Percentiles rank a stretch among this genome's conserved stretches.
These are phyloP conservation scores for Nebria brevicollis DNA, from an alignment of 2,888 invertebrate genomes.

Conservation along the genomic window DNA sequence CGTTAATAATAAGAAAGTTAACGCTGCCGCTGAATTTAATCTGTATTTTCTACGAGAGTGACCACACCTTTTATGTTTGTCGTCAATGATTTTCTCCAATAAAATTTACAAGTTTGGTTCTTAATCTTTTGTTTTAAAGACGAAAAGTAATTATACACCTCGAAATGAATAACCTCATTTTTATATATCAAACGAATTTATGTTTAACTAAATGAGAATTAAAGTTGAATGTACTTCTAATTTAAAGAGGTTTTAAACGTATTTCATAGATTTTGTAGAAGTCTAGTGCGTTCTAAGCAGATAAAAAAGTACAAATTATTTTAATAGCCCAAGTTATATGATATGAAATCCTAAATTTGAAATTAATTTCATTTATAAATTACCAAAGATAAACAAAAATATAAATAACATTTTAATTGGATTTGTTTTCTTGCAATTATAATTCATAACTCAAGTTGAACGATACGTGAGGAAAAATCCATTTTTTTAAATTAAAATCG, in stretches of 20 bases:
- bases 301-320: slow-evolving; percentile 42
- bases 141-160: neutral
- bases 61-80: neutral
- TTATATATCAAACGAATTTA: neutral
- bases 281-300: slow-evolving; percentile 37
- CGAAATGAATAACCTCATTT: neutral
- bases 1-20: too few species aligned
- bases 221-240: slow-evolving; percentile 30
- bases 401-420: neutral
- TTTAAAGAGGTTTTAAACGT: slow-evolving; percentile 27
- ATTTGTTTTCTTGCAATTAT: neutral
- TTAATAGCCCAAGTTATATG: slow-evolving; percentile 31
- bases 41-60: neutral
- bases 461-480: neutral
- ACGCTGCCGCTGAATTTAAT: too few species aligned
- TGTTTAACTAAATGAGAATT: slow-evolving; percentile 21
- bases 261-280: slow-evolving; percentile 17
- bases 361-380: neutral
- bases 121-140: neutral
- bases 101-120: neutral
- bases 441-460: neutral
- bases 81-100: neutral
- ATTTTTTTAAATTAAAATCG: too few species aligned
- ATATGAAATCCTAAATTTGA: slow-evolving; percentile 3
- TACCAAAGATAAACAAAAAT: slow-evolving; percentile 2